These are phyloP conservation scores for Callinectes sapidus DNA, from an alignment of 2,888 invertebrate genomes.

Conservation along the genomic window DNA sequence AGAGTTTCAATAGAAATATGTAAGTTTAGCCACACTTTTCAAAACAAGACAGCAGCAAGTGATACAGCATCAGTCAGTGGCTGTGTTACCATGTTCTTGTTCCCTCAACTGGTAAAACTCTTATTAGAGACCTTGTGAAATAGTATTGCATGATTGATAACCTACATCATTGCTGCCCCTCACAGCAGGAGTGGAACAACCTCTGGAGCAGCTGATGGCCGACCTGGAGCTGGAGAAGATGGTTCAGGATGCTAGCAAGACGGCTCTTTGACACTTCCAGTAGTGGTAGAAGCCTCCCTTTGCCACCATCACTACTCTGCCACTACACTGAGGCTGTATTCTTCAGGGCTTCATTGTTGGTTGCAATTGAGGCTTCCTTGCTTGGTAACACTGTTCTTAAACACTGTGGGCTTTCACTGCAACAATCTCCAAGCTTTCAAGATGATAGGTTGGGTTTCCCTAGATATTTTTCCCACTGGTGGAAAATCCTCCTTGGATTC, in stretches of 20 bases:
- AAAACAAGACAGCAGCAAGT: too few relatives aligned
- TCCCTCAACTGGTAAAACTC: neutral
- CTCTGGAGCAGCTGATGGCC: conserved; percentile 64
- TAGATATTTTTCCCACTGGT: neutral
- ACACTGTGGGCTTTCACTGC: neutral
- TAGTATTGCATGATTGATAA: neutral
- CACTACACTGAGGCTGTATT: neutral
- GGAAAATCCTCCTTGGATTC: neutral
- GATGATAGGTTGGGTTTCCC: neutral
- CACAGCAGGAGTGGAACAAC: conserved; percentile 46
- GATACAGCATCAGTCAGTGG: too few relatives aligned
- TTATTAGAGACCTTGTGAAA: neutral
- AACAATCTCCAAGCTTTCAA: neutral
- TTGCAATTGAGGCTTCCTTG: neutral
- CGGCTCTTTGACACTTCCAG: conserved; percentile 10
- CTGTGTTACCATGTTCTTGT: too few relatives aligned
- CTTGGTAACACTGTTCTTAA: neutral
- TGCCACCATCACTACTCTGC: neutral
- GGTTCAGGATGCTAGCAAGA: conserved; percentile 48
- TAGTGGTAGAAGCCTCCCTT: neutral
- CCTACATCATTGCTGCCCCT: neutral
- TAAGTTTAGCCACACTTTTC: too few relatives aligned
- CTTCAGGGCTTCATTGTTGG: neutral
- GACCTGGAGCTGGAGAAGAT: conserved; percentile 64
- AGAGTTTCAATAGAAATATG: too few relatives aligned